A percentile compares a stretch with the other conserved stretches of the same genome.
Evolutionary conservation across 2,113 vertebrate genomes (phyloP).

Genomic region (Salvator merianae): DNA sequence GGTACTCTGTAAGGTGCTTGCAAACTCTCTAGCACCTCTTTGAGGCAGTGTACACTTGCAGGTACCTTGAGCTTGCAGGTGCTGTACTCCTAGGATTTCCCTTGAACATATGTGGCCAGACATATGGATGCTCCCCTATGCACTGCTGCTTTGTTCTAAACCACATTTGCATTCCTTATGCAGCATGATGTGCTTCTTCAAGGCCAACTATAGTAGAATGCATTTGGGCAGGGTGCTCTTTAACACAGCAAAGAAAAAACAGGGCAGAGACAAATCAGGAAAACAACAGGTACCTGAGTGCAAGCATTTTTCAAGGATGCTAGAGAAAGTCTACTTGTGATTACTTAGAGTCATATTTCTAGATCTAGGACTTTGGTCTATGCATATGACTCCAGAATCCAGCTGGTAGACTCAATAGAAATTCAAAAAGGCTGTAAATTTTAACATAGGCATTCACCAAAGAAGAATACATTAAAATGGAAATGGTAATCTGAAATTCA

Average conservation of each 20-base stretch:
- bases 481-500: background rate
- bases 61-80: no score
- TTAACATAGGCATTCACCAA: background rate
- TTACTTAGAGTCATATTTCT: no score
- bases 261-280: no score
- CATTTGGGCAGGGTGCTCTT: background rate
- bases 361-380: background rate
- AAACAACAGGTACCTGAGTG: background rate
- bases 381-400: background rate
- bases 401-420: background rate
- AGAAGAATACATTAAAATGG: background rate
- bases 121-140: no score
- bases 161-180: background rate
- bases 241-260: no score
- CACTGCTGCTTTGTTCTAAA: no score
- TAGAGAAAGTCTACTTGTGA: no score
- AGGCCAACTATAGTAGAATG: background rate
- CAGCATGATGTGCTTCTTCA: background rate
- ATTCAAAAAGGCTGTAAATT: background rate
- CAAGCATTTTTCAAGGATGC: background rate
- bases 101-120: no score
- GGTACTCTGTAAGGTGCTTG: no score
- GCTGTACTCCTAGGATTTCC: no score
- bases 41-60: no score
- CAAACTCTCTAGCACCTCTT: no score